Evolutionary conservation across 2,113 vertebrate species (phyloP).

Genomic region (Cryptoleucopteryx plumbea): DNA sequence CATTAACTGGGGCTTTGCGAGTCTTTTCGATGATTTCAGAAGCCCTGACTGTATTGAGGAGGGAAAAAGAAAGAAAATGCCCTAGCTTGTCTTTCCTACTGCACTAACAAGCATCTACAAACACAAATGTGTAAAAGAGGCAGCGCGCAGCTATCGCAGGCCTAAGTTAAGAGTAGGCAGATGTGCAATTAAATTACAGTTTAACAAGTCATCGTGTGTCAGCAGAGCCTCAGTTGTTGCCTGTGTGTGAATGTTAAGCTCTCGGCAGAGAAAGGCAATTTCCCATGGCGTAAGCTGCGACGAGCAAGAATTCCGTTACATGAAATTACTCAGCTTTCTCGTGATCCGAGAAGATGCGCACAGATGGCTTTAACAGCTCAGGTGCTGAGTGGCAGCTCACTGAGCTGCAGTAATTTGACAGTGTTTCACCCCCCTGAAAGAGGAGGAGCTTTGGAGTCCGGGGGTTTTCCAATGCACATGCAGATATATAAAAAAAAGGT

Average conservation of each 20-base stretch:
- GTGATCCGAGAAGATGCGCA: rapidly evolving
- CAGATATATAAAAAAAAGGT: neutral
- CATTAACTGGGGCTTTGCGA: neutral
- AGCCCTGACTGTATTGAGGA: neutral
- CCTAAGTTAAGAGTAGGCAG: neutral
- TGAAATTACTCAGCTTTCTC: neutral
- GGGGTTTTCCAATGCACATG: rapidly evolving
- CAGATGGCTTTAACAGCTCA: neutral
- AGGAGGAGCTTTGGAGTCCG: neutral
- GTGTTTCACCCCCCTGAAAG: neutral
- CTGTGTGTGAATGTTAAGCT: neutral
- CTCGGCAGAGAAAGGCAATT: neutral
- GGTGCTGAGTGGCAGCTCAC: neutral
- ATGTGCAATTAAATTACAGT: neutral
- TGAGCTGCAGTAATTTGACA: neutral
- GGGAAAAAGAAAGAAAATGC: neutral
- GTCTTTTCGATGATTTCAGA: neutral
- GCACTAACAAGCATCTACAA: neutral
- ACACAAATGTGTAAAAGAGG: neutral
- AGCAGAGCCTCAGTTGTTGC: neutral
- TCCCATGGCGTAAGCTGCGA: rapidly evolving
- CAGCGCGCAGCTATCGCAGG: neutral
- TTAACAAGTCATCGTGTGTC: neutral
- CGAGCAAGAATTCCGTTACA: rapidly evolving
- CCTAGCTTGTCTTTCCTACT: neutral